Conservation (phyloP, 2,888 invertebrate genomes). For the Nymphalis urticae region DNA sequence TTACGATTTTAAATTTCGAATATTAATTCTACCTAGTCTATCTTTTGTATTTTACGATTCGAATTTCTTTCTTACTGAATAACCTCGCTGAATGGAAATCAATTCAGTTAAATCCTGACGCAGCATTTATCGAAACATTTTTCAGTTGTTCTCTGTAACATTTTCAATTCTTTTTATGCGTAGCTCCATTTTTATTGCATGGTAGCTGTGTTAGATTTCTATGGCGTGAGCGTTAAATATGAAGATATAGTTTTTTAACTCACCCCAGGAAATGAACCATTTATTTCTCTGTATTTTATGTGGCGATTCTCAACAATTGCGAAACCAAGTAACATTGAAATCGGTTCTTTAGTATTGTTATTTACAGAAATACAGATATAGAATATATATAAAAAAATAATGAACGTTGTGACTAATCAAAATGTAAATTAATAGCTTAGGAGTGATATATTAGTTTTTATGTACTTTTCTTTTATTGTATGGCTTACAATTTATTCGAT, state of each 20-base stretch:
- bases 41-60: neutral
- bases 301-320: too few relatives aligned
- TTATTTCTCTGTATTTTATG: neutral
- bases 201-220: neutral
- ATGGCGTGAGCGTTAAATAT: neutral
- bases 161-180: slow-evolving; percentile 19
- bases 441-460: too few relatives aligned
- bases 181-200: slow-evolving; percentile 11
- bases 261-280: neutral
- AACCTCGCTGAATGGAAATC: slow-evolving; percentile 1
- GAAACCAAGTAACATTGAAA: too few relatives aligned
- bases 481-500: too few relatives aligned
- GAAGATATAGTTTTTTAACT: neutral
- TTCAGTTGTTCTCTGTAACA: slow-evolving; percentile 17
- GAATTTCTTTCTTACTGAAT: neutral
- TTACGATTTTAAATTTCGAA: neutral
- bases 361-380: too few relatives aligned
- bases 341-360: too few relatives aligned
- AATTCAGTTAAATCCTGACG: slow-evolving; percentile 8
- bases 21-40: neutral
- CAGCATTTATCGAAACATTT: slow-evolving; percentile 16
- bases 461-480: too few relatives aligned
- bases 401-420: too few relatives aligned
- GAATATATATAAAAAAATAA: too few relatives aligned
- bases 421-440: too few relatives aligned